These are phyloP conservation scores for Bombus cullumanus DNA, from an alignment of 1,140 invertebrate species.

Conservation along the genomic window DNA sequence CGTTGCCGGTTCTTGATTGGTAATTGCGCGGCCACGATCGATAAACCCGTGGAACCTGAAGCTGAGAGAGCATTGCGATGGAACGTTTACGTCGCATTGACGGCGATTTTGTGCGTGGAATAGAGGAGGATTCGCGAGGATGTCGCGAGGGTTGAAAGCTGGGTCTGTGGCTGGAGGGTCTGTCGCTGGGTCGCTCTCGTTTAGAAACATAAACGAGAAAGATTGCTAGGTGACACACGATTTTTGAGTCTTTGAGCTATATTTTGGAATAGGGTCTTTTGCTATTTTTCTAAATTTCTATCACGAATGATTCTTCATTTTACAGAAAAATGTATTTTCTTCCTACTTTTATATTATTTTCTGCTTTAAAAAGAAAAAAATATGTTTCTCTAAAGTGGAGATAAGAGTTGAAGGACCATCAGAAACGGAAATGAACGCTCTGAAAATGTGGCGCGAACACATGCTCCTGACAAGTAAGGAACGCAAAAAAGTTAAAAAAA, in stretches of 20 bases:
- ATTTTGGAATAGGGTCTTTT: background rate
- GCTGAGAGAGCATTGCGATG: background rate
- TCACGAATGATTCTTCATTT: background rate
- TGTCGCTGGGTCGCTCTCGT: background rate
- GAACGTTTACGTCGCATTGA: background rate
- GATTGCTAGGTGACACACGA: background rate
- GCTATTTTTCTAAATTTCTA: background rate
- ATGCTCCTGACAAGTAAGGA: background rate
- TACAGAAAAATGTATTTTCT: background rate
- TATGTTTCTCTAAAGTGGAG: background rate
- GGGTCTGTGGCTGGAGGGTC: no score
- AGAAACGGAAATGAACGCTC: background rate
- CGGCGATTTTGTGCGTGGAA: background rate
- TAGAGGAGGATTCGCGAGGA: background rate
- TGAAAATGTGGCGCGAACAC: background rate
- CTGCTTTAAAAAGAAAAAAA: background rate
- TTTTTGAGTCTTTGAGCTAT: background rate
- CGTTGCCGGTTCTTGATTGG: slow-evolving; percentile 51
- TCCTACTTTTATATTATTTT: background rate
- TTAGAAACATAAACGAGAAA: background rate
- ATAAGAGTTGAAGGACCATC: background rate
- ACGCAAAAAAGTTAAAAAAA: slow-evolving; percentile 33
- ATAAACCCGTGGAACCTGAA: slow-evolving; percentile 2
- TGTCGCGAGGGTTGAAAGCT: background rate
- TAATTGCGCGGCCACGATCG: slow-evolving; percentile 41